These are phyloP conservation scores for Misgurnus mizolepis DNA, from an alignment of 2,113 vertebrate genomes.

Conservation along the genomic window DNA sequence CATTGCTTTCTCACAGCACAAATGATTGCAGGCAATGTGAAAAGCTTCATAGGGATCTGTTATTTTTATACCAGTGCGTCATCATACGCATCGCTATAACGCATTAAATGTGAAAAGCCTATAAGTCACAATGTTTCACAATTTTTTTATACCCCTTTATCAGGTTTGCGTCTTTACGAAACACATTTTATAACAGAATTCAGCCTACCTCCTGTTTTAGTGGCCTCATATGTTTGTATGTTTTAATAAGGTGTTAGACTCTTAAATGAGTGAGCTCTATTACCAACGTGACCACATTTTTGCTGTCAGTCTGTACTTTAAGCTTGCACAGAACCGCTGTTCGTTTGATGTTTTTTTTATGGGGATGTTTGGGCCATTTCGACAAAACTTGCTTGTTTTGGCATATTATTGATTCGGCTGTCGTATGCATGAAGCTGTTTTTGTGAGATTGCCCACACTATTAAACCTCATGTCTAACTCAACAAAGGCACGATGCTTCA, in stretches of 20 bases:
- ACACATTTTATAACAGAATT: neutral
- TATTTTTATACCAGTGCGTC: too few relatives aligned
- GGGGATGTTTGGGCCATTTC: slow-evolving; percentile 49
- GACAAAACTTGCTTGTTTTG: neutral
- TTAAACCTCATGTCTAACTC: neutral
- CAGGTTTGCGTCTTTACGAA: neutral
- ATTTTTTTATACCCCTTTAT: neutral
- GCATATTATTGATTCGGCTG: neutral
- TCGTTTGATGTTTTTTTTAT: slow-evolving; percentile 67
- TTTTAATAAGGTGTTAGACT: slow-evolving; percentile 60
- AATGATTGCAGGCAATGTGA: too few relatives aligned
- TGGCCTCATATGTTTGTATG: slow-evolving; percentile 18
- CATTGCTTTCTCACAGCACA: too few relatives aligned
- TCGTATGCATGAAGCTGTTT: neutral
- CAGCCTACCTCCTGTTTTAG: slow-evolving; percentile 1
- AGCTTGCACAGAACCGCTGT: slow-evolving; percentile 39
- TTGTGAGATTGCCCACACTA: neutral
- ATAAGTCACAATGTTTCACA: too few relatives aligned
- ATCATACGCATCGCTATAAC: too few relatives aligned
- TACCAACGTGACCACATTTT: slow-evolving; percentile 42
- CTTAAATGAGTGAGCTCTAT: slow-evolving; percentile 51
- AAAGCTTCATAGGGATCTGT: too few relatives aligned
- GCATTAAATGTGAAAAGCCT: too few relatives aligned
- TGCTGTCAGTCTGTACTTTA: slow-evolving; percentile 43
- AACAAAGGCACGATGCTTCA: neutral